phyloP scores from a whole-genome alignment of 2,888 invertebrate genomes.

The Microchrysa polita region DNA sequence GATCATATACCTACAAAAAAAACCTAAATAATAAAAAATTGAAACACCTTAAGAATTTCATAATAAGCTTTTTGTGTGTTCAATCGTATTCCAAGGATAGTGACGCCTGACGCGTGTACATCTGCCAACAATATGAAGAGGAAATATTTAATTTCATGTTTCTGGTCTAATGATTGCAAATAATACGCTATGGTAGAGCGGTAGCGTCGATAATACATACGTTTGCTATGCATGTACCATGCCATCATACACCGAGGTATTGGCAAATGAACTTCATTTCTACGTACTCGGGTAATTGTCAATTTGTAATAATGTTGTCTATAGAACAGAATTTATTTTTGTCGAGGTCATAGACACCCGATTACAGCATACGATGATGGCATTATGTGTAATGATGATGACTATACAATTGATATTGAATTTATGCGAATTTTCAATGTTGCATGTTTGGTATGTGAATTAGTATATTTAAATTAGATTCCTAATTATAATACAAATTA shows the following conservation, averaged over 20 bases:
- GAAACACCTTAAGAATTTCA: too few species aligned
- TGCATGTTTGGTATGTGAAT: too few species aligned
- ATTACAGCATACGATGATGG: neutral
- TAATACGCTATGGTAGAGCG: slow-evolving; percentile 8
- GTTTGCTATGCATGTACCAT: slow-evolving; percentile 1
- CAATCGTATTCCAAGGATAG: neutral
- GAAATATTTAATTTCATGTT: slow-evolving; percentile 43
- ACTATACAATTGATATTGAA: too few species aligned
- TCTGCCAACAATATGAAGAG: slow-evolving; percentile 1
- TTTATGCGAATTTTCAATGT: neutral
- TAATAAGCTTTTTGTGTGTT: too few species aligned
- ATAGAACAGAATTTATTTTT: neutral
- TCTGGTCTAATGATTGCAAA: slow-evolving; percentile 38
- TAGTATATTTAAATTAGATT: slow-evolving; percentile 19
- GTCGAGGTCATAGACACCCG: slow-evolving; percentile 33
- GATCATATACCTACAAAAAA: too few species aligned
- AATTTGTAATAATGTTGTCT: slow-evolving; percentile 10
- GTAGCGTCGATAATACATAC: too few species aligned
- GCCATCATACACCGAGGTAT: neutral
- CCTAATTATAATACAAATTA: too few species aligned
- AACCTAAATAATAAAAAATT: too few species aligned
- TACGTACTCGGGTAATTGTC: neutral
- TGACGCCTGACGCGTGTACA: neutral
- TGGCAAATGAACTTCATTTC: neutral
- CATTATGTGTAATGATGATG: too few species aligned